Evolutionary conservation across 2,888 invertebrate species (phyloP), one percentile per base, ranked within the genome.

Genomic region (Pristionchus mayeri): DNA sequence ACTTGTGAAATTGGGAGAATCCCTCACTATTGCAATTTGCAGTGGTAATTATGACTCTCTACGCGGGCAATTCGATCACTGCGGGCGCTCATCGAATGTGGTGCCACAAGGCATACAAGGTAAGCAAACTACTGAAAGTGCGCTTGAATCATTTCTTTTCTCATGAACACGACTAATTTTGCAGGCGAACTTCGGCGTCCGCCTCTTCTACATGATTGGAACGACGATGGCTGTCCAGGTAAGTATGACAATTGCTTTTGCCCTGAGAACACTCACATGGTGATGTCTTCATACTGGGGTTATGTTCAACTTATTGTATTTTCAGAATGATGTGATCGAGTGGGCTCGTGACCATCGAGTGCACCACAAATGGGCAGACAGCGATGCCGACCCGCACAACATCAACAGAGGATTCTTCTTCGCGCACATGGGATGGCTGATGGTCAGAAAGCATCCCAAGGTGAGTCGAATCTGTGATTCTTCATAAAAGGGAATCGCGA

Each of bases 381-480:
- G 97, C 0, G 95, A 97, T 93, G 97, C 97, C 0, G 97, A 97
- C 94, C 97, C 97, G 0, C 97, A 97, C 93, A 97, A 97, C 93
- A 96, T 97, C 3, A 96, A 94, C 81, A 95, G 97, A 40, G 81
- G 98, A 18, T 97, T 98, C 94, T 98, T 98, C 95, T 98, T 98
- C 94, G 95, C 97, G 0, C 98, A 98, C 93, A 95, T 98, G 90
- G 98, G 98, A 85, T 98, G 98, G 98, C 94, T 98, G 86, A 94
- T 98, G 85, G 92, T 93, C 27, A 95, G 95, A 90, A 98, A 98
- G 93, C 98, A 98, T 93, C 81, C 81, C 40, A 82, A 82, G 81
- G 81, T 82, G 0, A 9, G 6, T 0, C 3, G 37, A 40, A 24
- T n/a, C 21, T 21, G 13, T 3, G 24, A 0, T 13, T 11, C 0